These are phyloP conservation scores for Lytechinus pictus DNA, from an alignment of 35 echinoderm and acorn worm species.

Conservation along the genomic window DNA sequence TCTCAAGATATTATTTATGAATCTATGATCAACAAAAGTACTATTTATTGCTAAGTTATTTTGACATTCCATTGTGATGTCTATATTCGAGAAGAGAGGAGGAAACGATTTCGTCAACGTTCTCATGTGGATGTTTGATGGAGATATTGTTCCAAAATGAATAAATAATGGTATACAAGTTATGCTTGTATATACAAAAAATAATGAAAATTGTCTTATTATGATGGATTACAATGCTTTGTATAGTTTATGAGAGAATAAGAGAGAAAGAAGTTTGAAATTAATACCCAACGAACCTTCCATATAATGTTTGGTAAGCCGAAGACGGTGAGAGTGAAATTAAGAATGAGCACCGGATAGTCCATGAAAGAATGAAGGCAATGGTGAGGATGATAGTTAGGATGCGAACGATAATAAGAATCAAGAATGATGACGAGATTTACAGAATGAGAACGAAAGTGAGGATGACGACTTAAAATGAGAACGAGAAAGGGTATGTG, in stretches of 20 bases:
- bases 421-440: too few relatives aligned
- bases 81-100: constrained; percentile 7
- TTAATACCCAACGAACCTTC: too few relatives aligned
- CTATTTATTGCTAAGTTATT: constrained; percentile 48
- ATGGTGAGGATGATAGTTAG: too few relatives aligned
- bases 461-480: too few relatives aligned
- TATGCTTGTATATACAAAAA: constrained; percentile 16
- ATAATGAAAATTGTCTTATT: not conserved
- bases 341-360: too few relatives aligned
- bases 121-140: not conserved
- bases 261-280: too few relatives aligned
- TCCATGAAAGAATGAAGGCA: too few relatives aligned
- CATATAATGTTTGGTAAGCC: too few relatives aligned
- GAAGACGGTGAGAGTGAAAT: not conserved
- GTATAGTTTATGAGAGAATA: too few relatives aligned
- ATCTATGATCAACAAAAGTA: constrained; percentile 48
- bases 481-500: not conserved
- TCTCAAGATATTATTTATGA: constrained; percentile 44
- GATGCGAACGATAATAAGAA: too few relatives aligned
- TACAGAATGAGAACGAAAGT: too few relatives aligned
- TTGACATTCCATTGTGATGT: constrained; percentile 39
- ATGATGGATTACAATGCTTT: not conserved
- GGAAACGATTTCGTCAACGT: constrained; percentile 18
- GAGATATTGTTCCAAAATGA: constrained; percentile 18
- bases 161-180: constrained; percentile 6